Conservation (phyloP, 2,113 vertebrate species). For the Acanthochromis polyacanthus region DNA sequence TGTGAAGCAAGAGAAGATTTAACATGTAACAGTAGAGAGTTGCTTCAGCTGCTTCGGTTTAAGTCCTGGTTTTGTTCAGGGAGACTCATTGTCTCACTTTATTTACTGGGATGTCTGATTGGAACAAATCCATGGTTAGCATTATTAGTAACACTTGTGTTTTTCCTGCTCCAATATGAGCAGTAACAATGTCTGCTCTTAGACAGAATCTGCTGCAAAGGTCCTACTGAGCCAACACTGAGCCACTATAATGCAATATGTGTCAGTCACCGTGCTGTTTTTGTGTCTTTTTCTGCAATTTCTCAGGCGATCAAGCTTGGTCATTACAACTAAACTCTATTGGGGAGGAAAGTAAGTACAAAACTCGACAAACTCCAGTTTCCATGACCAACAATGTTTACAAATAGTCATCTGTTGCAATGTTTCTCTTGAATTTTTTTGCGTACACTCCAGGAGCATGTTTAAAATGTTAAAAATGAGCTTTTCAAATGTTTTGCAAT, state of each 20-base stretch:
- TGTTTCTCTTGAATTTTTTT: neutral
- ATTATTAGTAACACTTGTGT: no score
- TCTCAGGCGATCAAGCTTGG: constrained; percentile 93
- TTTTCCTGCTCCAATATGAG: neutral
- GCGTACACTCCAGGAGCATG: neutral
- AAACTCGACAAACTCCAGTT: neutral
- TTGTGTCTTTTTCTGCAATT: neutral
- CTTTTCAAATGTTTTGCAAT: no score
- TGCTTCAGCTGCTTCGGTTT: no score
- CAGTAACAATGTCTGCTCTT: neutral
- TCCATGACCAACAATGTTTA: neutral
- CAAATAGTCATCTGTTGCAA: neutral
- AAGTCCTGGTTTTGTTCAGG: no score
- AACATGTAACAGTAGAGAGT: no score
- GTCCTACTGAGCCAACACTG: neutral
- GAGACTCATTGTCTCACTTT: no score
- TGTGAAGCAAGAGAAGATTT: no score
- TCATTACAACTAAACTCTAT: constrained; percentile 98
- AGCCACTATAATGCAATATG: neutral
- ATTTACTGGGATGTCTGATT: no score
- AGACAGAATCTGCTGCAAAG: no score
- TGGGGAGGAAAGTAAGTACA: constrained; percentile 99
- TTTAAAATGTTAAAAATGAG: no score
- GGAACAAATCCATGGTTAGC: no score
- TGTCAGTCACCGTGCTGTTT: constrained; percentile 13